Base-by-base conservation (phyloP, 2,797 vertebrate species). In the Ficedula albicollis region DNA sequence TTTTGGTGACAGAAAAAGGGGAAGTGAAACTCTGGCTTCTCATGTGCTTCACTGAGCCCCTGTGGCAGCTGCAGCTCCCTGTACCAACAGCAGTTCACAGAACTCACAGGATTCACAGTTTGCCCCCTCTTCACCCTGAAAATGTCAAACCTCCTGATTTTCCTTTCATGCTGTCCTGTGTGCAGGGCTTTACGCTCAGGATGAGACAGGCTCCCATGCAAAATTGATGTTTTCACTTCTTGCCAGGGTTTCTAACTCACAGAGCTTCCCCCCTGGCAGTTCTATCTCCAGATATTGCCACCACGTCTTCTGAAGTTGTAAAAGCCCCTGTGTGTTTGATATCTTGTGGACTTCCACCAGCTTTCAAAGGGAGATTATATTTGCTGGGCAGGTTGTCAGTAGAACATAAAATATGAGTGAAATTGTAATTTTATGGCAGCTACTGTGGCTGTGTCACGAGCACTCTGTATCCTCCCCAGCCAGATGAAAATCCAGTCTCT, bases 301-400 rank as follows among this genome's bases (percentile, higher is more conserved):
- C 21, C 54, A 34, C 46, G 32, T n/a, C 87, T 90, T 93, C 90
- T 85, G 22, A 95, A 78, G 86, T 17, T 64, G 84, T 84, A 69
- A 89, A 86, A 84, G 51, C 44, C 51, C 30, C 67, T 85, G 38
- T 83, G 23, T 88, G 39, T 95, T 94, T 94, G 95, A 78, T 94
- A 64, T 43, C 26, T 26, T n/a, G 67, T 67, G 51, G 39, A n/a
- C 51, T 93, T 86, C 76, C 60, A 7, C 59, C 21, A 44, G 41
- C 41, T 91, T 96, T 96, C 96, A 96, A 77, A 97, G 86, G 58
- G 63, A 80, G 90, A 84, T 95, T 91, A 17, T 90, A 63, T 91
- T 95, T 81, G 29, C 87, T 60, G 68, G 73, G 43, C 32, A 85
- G 63, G 52, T 76, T 91, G 89, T 84, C 10, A 9, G 82, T 92